Evolutionary conservation across 2,797 vertebrate species (phyloP).

Genomic region (Xiphorhynchus erythropygius): DNA sequence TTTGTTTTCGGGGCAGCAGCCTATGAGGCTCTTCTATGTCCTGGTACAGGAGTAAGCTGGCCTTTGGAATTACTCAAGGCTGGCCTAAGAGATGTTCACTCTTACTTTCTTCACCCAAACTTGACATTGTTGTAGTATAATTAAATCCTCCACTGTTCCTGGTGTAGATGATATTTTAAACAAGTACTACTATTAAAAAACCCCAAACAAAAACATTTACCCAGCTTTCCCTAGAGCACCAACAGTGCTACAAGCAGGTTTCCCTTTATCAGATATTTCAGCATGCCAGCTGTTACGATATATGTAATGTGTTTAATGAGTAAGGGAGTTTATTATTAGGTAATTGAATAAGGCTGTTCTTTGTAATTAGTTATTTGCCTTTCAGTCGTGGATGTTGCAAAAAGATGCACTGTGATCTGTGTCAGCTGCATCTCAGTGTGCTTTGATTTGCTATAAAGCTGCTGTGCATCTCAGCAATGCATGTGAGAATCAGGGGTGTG

Average conservation of each 20-base stretch:
- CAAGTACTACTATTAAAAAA: neutral
- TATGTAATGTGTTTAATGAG: conserved; percentile 76
- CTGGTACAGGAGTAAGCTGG: neutral
- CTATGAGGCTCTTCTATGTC: neutral
- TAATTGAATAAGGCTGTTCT: conserved; percentile 74
- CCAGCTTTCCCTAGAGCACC: neutral
- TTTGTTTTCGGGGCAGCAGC: neutral
- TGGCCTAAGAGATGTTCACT: neutral
- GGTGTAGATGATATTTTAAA: neutral
- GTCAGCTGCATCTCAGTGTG: neutral
- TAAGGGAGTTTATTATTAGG: conserved; percentile 76
- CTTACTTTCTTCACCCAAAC: neutral
- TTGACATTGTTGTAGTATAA: neutral
- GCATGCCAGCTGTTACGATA: conserved; percentile 62
- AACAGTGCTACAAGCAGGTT: neutral
- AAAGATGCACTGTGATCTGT: conserved; percentile 48
- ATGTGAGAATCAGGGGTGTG: neutral
- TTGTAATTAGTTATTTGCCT: conserved; percentile 81
- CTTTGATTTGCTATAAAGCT: conserved; percentile 52
- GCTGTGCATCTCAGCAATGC: neutral
- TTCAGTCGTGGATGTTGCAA: conserved; percentile 69
- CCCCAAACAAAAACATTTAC: neutral
- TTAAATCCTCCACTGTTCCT: neutral
- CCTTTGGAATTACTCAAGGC: neutral
- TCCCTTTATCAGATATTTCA: conserved; percentile 29